Evolutionary conservation across 2,888 invertebrate genomes (phyloP).

Genomic region (Aquatica leii): DNA sequence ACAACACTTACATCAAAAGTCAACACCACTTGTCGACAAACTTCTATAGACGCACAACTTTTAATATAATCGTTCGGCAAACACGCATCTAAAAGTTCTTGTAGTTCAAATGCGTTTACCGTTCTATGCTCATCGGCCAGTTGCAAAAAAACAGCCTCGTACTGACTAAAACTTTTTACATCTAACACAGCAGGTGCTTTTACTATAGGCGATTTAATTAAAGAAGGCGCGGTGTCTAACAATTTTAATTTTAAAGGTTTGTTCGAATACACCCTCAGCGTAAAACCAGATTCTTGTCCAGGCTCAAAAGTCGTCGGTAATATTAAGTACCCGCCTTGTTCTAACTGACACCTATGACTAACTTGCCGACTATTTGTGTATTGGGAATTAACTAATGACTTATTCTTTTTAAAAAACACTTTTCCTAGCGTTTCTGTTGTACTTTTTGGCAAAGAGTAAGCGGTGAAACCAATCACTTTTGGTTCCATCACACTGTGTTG

Average conservation of each 20-base stretch:
- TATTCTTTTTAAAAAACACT: slow-evolving; percentile 84
- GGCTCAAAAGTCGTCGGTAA: slow-evolving; percentile 93
- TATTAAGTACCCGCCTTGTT: slow-evolving; percentile 83
- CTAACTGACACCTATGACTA: slow-evolving; percentile 69
- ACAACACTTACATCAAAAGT: slow-evolving; percentile 91
- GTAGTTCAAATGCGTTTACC: slow-evolving; percentile 89
- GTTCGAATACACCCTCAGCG: slow-evolving; percentile 81
- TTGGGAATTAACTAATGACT: slow-evolving; percentile 87
- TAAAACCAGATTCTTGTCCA: slow-evolving; percentile 88
- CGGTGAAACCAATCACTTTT: slow-evolving; percentile 91
- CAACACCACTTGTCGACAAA: slow-evolving; percentile 88
- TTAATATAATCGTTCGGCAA: slow-evolving; percentile 94
- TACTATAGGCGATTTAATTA: slow-evolving; percentile 77
- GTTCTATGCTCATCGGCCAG: slow-evolving; percentile 90
- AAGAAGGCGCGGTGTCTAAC: slow-evolving; percentile 71
- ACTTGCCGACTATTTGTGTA: slow-evolving; percentile 93
- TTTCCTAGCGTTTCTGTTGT: slow-evolving; percentile 80
- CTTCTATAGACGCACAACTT: slow-evolving; percentile 91
- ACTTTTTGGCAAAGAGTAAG: slow-evolving; percentile 77
- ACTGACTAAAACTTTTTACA: slow-evolving; percentile 80
- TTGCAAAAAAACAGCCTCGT: slow-evolving; percentile 89
- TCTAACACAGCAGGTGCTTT: slow-evolving; percentile 76
- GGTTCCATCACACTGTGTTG: slow-evolving; percentile 93
- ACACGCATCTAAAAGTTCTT: slow-evolving; percentile 89
- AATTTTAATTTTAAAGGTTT: slow-evolving; percentile 80